A percentile compares a stretch with the other conserved stretches of the same genome.
phyloP scores from a whole-genome alignment of 2,797 vertebrate genomes.

The Sebastes goodei region DNA sequence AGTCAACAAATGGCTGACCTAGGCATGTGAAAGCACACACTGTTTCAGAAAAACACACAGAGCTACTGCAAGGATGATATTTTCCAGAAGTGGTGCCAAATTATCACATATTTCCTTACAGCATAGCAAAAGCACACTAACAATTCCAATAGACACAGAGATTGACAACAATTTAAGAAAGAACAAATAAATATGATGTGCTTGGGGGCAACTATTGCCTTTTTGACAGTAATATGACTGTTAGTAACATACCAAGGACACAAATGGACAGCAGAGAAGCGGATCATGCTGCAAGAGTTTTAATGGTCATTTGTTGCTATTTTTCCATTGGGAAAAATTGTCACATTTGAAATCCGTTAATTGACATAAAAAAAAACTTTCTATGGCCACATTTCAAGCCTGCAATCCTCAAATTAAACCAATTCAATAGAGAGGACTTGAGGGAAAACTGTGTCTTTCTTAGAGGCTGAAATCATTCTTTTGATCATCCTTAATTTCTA shows the following conservation, averaged over 20 bases:
- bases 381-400: not conserved
- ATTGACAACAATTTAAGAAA: not conserved
- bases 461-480: slow-evolving; percentile 9
- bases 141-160: not conserved
- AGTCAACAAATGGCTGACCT: slow-evolving; percentile 4
- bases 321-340: slow-evolving; percentile 5
- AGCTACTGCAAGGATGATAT: not conserved
- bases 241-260: slow-evolving; percentile 6
- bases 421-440: slow-evolving; percentile 11
- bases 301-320: not conserved
- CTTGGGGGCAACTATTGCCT: not conserved
- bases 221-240: not conserved
- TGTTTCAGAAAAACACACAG: not conserved
- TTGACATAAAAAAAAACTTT: slow-evolving; percentile 1
- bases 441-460: not conserved
- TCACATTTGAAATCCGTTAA: slow-evolving; percentile 11
- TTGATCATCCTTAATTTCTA: slow-evolving; percentile 40
- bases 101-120: not conserved
- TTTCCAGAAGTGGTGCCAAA: not conserved
- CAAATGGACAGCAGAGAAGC: slow-evolving; percentile 10
- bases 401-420: slow-evolving; percentile 12
- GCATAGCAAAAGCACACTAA: not conserved
- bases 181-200: not conserved
- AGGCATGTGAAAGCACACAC: not conserved
- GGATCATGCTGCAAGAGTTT: slow-evolving; percentile 1